phyloP scores from a whole-genome alignment of 2,888 invertebrate species.

The Hypena proboscidalis region DNA sequence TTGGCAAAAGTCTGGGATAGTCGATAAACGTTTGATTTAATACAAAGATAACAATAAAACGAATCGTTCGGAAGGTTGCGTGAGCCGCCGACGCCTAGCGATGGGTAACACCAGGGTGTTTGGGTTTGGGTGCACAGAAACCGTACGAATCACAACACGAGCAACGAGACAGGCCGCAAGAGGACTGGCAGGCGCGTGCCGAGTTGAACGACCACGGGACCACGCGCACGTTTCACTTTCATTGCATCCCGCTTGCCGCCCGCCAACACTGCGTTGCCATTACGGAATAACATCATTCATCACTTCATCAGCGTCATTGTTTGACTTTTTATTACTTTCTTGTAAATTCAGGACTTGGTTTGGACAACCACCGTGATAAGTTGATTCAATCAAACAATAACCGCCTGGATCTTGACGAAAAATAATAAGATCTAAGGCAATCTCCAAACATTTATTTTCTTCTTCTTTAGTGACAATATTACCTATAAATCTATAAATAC shows the following conservation, averaged over 20 bases:
- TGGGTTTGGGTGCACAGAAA: slow-evolving; percentile 25
- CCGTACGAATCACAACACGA: slow-evolving; percentile 60
- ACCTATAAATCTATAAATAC: too few relatives aligned
- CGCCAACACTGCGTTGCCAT: slow-evolving; percentile 47
- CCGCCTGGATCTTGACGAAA: neutral
- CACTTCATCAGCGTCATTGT: slow-evolving; percentile 45
- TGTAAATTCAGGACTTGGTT: slow-evolving; percentile 10
- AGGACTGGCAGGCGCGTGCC: slow-evolving; percentile 78
- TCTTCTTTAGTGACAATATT: too few relatives aligned
- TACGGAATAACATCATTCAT: slow-evolving; percentile 52
- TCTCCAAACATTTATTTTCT: too few relatives aligned
- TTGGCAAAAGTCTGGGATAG: too few relatives aligned
- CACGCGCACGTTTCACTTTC: slow-evolving; percentile 81
- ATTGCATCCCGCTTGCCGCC: slow-evolving; percentile 60
- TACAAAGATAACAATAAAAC: slow-evolving; percentile 8
- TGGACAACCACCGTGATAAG: neutral
- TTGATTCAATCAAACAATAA: neutral
- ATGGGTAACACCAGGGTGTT: slow-evolving; percentile 14
- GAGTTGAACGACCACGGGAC: slow-evolving; percentile 81
- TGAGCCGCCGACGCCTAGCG: slow-evolving; percentile 11
- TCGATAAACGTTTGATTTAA: too few relatives aligned
- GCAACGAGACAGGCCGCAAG: slow-evolving; percentile 56
- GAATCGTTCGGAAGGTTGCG: slow-evolving; percentile 2
- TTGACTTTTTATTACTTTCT: slow-evolving; percentile 16
- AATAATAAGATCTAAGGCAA: too few relatives aligned